Evolutionary conservation across 2,888 invertebrate genomes (phyloP), one percentile per base, ranked within the genome.

Genomic region (Oithona nana): DNA sequence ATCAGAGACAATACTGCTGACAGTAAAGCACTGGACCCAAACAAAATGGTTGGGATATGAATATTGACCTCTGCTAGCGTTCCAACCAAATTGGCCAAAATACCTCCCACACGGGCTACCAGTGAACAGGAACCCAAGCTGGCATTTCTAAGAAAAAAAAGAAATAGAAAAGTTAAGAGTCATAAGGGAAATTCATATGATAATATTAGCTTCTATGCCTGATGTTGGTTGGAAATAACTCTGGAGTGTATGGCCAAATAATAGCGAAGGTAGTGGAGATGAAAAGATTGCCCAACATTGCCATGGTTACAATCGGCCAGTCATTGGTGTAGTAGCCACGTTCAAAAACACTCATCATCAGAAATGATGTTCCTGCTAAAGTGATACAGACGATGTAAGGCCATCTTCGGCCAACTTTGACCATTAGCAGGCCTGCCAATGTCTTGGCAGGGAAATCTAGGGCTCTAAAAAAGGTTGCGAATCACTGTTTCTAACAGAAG

Each of bases 381-480:
- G 49, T 22, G 8, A 20, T 59, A 22, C 59, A 20, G 22, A 48
- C 24, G 3, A 59, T 28, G 22, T 31, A 31, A 2, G 59, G 49
- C 22, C 39, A 48, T 48, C 39, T 31, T n/a, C 39, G 20, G 3
- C 48, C 39, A 20, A 3, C 22, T 6, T 30, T 59, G 13, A n/a
- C 2, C n/a, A 59, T 20, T 13, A 59, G 39, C 1, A 59, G 6
- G 2, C 31, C 8, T 2, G 48, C 59, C 22, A 59, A 26, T 11
- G 39, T 59, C 28, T 59, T 59, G 24, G 59, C 59, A 20, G 59
- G 59, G 26, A 59, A 48, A 22, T 59, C 59, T 3, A 59, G 39
- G 8, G 28, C 28, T 2, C 31, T 59, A 48, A 20, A 8, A 39
- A 48, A 31, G 39, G n/a, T n/a, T n/a, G n/a, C n/a, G n/a, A 11